Evolutionary conservation across 2,797 vertebrate genomes (phyloP).

Genomic region (Sebastes baramenuke): DNA sequence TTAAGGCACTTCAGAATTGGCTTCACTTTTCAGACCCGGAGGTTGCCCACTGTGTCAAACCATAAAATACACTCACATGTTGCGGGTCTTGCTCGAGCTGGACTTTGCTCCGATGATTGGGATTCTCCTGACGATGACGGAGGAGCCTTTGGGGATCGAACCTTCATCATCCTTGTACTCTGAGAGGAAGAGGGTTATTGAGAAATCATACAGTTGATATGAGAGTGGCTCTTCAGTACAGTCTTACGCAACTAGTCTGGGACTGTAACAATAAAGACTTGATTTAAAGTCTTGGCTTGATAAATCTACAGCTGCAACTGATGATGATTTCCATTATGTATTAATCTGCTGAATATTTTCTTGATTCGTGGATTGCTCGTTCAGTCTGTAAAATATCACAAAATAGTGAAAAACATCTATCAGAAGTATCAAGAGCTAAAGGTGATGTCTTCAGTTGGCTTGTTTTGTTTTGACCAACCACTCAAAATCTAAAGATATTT

Average conservation of each 20-base stretch:
- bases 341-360: background rate
- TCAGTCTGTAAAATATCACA: background rate
- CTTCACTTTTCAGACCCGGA: too few species aligned
- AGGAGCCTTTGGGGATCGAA: slow-evolving; percentile 93
- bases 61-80: slow-evolving; percentile 75
- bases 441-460: background rate
- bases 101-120: slow-evolving; percentile 89
- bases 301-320: background rate
- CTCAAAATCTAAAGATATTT: background rate
- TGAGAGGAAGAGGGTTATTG: slow-evolving; percentile 56
- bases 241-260: background rate
- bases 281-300: background rate
- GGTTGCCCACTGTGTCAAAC: background rate
- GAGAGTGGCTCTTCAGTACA: too few species aligned
- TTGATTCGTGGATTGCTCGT: background rate
- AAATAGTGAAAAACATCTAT: background rate
- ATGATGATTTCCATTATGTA: background rate
- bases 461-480: background rate
- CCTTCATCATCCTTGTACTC: slow-evolving; percentile 91
- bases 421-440: background rate
- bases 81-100: slow-evolving; percentile 88
- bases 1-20: too few species aligned
- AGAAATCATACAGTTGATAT: too few species aligned
- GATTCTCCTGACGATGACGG: slow-evolving; percentile 93
- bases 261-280: background rate